Percentiles rank a stretch among this genome's conserved stretches.
Evolutionary conservation across 2,113 vertebrate species (phyloP).

Genomic region (Crotophaga sulcirostris): DNA sequence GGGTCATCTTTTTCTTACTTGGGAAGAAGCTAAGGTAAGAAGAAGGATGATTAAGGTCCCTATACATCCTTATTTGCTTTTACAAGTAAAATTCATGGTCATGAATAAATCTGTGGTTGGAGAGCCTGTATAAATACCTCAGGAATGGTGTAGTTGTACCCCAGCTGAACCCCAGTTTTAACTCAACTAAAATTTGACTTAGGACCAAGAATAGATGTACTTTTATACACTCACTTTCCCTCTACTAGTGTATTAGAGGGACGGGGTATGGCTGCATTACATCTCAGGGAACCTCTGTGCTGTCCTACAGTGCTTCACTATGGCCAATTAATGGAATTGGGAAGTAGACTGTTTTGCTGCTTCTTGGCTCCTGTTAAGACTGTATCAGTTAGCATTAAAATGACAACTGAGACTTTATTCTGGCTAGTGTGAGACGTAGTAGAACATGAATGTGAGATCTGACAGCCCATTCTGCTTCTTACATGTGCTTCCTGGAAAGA

Average conservation of each 20-base stretch:
- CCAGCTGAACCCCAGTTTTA: neutral
- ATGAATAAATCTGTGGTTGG: neutral
- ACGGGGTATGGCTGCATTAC: neutral
- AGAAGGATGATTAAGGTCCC: neutral
- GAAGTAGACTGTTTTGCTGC: neutral
- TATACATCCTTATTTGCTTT: neutral
- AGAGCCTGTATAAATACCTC: neutral
- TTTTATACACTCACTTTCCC: neutral
- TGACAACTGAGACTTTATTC: neutral
- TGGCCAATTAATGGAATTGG: neutral
- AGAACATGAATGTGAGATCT: neutral
- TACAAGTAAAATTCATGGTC: neutral
- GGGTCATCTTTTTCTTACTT: neutral
- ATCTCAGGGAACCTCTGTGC: neutral
- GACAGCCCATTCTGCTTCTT: neutral
- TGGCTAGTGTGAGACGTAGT: neutral
- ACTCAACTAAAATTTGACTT: neutral
- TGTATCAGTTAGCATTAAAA: neutral
- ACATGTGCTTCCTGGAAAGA: neutral
- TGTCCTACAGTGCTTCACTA: neutral
- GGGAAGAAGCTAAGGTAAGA: neutral
- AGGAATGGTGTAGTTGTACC: neutral
- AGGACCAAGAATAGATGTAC: rapidly evolving
- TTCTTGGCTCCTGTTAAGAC: neutral
- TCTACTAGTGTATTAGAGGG: neutral